Evolutionary conservation across 2,113 vertebrate species (phyloP).

Genomic region (Seriola quinqueradiata): DNA sequence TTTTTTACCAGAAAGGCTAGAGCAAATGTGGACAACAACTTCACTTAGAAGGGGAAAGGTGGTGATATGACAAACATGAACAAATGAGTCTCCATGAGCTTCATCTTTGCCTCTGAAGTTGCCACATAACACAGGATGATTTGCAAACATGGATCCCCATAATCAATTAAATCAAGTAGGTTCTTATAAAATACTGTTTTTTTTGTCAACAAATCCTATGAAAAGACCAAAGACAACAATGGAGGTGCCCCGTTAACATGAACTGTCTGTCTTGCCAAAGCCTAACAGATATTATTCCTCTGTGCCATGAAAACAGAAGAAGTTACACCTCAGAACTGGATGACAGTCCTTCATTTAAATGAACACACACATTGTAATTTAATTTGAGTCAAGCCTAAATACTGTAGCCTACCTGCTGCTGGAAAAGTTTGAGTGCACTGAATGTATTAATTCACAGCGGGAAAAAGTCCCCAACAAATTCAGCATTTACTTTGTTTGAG

Average conservation of each 20-base stretch:
- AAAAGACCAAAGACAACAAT: no score
- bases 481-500: not conserved
- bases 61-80: not conserved
- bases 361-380: not conserved
- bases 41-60: not conserved
- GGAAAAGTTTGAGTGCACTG: not conserved
- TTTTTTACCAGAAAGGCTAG: slow-evolving; percentile 18
- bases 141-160: not conserved
- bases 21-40: not conserved
- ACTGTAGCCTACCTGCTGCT: not conserved
- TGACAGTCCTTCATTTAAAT: not conserved
- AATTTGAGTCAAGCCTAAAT: not conserved
- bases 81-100: not conserved
- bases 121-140: not conserved
- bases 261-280: no score
- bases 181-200: not conserved
- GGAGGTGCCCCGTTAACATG: no score
- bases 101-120: not conserved
- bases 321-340: not conserved
- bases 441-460: not conserved
- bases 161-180: not conserved
- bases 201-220: not conserved
- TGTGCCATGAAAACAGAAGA: no score
- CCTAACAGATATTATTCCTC: no score
- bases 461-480: no score